phyloP scores from a whole-genome alignment of 1,140 invertebrate species.

The Euura lappo region DNA sequence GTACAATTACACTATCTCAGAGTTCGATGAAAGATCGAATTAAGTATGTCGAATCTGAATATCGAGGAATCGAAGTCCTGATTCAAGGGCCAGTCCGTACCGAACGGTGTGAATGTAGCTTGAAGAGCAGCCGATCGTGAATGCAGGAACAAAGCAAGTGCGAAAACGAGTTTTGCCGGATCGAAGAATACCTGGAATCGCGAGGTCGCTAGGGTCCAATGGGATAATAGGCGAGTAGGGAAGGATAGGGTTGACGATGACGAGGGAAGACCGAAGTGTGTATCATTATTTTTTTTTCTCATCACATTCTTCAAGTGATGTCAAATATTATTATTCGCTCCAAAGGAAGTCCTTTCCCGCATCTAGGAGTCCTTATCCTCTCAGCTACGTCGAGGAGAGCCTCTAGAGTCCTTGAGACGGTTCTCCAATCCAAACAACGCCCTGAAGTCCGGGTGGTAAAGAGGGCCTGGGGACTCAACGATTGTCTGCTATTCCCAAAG shows the following conservation, averaged over 20 bases:
- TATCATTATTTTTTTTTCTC: too few relatives aligned
- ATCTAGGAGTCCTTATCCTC: not conserved
- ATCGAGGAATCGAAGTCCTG: too few relatives aligned
- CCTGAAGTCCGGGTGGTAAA: not conserved
- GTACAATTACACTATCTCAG: too few relatives aligned
- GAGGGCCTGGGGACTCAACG: constrained; percentile 32
- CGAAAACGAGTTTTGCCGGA: not conserved
- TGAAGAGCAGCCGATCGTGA: not conserved
- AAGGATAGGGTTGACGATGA: not conserved
- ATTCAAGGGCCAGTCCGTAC: too few relatives aligned
- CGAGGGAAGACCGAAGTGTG: too few relatives aligned
- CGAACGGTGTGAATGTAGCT: too few relatives aligned
- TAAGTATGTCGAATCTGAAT: too few relatives aligned
- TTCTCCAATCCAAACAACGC: not conserved
- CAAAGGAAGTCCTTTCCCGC: not conserved
- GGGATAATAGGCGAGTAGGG: constrained; percentile 1
- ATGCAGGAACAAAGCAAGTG: not conserved
- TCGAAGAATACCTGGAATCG: not conserved
- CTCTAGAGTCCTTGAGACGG: not conserved
- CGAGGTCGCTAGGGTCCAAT: not conserved
- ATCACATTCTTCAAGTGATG: not conserved
- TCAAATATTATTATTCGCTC: not conserved
- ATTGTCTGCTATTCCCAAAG: constrained; percentile 44
- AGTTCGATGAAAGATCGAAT: too few relatives aligned
- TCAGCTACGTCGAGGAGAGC: too few relatives aligned